Percentiles rank a stretch among this genome's conserved stretches.
Evolutionary conservation across 2,797 vertebrate genomes (phyloP).

Genomic region (Artibeus lituratus): DNA sequence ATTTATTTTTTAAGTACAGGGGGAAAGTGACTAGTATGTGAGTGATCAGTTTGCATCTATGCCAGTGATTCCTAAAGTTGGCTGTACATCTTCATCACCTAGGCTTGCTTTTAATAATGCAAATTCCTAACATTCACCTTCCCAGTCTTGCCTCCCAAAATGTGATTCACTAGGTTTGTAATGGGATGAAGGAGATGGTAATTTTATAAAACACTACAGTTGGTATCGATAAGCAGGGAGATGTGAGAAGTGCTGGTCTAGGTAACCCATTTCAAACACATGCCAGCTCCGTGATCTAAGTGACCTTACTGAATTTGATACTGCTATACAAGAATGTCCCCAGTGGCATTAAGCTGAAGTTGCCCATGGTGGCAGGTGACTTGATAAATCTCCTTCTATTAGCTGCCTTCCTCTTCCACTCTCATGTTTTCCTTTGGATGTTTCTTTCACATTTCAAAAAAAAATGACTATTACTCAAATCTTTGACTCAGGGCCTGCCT

Average conservation of each 20-base stretch:
- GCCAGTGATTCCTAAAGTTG: background rate
- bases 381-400: background rate
- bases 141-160: background rate
- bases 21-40: too few species aligned
- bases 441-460: background rate
- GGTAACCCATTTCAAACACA: background rate
- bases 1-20: background rate
- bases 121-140: background rate
- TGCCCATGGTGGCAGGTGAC: background rate
- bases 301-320: background rate
- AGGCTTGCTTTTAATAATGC: background rate
- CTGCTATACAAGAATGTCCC: background rate
- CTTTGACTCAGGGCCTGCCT: background rate
- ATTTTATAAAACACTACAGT: background rate
- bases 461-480: background rate
- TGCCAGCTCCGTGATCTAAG: background rate
- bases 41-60: background rate
- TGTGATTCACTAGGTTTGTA: background rate
- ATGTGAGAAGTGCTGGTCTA: background rate
- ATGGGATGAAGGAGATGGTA: background rate
- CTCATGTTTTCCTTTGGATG: background rate
- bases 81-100: background rate
- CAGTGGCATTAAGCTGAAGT: background rate
- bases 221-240: background rate
- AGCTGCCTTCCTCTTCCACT: background rate